Conservation (phyloP, 2,888 invertebrate genomes). For the Apotomis capreana region DNA sequence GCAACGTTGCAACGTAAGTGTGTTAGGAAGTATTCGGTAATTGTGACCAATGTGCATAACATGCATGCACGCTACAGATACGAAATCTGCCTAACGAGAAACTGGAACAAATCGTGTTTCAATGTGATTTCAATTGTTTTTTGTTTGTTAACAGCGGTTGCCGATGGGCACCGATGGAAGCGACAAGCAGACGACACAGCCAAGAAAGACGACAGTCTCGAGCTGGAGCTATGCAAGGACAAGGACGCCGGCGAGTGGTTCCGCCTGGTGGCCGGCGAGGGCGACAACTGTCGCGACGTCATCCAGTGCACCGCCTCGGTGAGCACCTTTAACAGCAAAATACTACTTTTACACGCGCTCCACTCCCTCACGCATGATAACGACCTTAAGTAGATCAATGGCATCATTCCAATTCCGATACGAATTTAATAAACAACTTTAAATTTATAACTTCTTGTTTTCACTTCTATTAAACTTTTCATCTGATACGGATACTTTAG, state of each 20-base stretch:
- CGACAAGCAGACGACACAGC: conserved; percentile 86
- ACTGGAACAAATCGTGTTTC: conserved; percentile 22
- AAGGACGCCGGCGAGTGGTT: conserved; percentile 98
- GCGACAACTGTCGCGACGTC: conserved; percentile 96
- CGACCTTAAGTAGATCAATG: conserved; percentile 41
- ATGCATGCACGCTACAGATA: conserved; percentile 26
- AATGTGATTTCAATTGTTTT: conserved; percentile 39
- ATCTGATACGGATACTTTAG: background rate
- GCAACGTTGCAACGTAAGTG: conserved; percentile 40
- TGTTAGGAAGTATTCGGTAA: conserved; percentile 41
- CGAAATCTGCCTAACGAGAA: conserved; percentile 2
- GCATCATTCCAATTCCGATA: conserved; percentile 3
- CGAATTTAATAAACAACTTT: conserved; percentile 1
- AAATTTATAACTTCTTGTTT: conserved; percentile 1
- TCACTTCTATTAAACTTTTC: background rate
- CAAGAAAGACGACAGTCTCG: conserved; percentile 94
- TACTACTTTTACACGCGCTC: conserved; percentile 49
- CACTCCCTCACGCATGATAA: conserved; percentile 43
- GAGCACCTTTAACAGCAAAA: conserved; percentile 68
- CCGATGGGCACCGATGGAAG: conserved; percentile 83
- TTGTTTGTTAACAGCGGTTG: conserved; percentile 65
- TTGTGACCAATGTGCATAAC: conserved; percentile 31
- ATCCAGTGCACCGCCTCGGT: conserved; percentile 97
- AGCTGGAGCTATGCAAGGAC: conserved; percentile 95
- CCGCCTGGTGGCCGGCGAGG: conserved; percentile 93